Conservation (phyloP, 2,113 vertebrate species). For the Centropus unirufus region DNA sequence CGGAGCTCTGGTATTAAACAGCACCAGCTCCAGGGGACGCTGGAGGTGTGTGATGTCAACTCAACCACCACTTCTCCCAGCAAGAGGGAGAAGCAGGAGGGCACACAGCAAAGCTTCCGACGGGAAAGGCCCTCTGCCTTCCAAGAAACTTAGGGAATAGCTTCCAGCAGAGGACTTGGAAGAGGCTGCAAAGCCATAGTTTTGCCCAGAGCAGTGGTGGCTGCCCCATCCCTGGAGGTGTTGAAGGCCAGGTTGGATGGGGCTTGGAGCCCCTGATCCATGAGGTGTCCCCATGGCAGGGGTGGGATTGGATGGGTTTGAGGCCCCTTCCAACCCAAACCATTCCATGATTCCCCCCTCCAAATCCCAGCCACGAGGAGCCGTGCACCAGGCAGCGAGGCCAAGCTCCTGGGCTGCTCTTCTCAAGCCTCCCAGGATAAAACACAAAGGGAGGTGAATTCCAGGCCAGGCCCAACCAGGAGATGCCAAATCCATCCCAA, state of each 20-base stretch:
- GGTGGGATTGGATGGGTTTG: too few species aligned
- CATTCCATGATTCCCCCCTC: too few species aligned
- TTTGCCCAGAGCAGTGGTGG: too few species aligned
- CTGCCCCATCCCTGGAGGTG: too few species aligned
- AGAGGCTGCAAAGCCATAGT: too few species aligned
- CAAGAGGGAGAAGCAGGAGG: too few species aligned
- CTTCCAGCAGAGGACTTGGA: too few species aligned
- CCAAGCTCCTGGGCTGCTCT: not conserved
- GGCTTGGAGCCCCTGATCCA: too few species aligned
- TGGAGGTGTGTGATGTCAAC: not conserved
- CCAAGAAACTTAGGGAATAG: not conserved
- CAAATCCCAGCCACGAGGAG: not conserved
- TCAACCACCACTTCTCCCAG: not conserved
- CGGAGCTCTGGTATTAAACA: too few species aligned
- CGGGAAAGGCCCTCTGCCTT: not conserved
- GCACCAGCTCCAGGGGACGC: not conserved
- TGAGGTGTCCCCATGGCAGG: too few species aligned
- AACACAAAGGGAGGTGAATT: not conserved
- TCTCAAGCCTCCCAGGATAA: not conserved
- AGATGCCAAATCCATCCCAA: not conserved
- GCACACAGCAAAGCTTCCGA: not conserved
- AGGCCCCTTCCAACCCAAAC: too few species aligned
- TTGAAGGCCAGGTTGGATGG: too few species aligned
- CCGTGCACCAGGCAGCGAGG: rapidly evolving
- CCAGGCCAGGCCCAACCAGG: rapidly evolving